phyloP scores from a whole-genome alignment of 2,797 vertebrate species.

The Hydrocynus forskahlii region DNA sequence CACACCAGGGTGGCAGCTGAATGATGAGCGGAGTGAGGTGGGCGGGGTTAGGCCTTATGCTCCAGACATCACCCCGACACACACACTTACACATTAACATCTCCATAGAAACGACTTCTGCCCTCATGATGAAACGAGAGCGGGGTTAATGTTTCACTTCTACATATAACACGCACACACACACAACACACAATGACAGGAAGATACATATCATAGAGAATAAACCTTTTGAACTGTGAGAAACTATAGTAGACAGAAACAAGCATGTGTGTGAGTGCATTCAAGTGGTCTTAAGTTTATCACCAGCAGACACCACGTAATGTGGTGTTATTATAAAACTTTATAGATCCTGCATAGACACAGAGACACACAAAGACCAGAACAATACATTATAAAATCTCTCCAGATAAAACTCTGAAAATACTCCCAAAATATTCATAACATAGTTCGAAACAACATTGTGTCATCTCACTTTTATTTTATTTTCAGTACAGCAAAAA shows the following conservation, averaged over 20 bases:
- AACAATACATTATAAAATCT: too few relatives aligned
- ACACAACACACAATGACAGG: conserved; percentile 22
- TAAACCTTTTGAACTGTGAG: conserved; percentile 2
- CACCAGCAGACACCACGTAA: too few relatives aligned
- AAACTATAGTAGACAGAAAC: too few relatives aligned
- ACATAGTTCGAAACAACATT: too few relatives aligned
- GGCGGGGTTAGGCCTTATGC: conserved; percentile 18
- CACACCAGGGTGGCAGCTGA: conserved; percentile 43
- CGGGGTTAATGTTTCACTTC: conserved; percentile 37
- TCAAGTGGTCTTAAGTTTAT: neutral
- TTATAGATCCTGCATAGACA: too few relatives aligned
- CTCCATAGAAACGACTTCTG: conserved; percentile 49
- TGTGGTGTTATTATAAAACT: too few relatives aligned
- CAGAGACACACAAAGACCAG: too few relatives aligned
- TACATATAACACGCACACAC: too few relatives aligned
- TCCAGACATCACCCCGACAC: conserved; percentile 38
- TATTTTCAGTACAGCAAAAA: too few relatives aligned
- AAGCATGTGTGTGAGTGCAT: neutral
- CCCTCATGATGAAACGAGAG: conserved; percentile 31
- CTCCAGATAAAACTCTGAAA: too few relatives aligned
- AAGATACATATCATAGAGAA: neutral
- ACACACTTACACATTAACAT: conserved; percentile 51
- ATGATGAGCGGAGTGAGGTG: conserved; percentile 19
- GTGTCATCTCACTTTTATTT: too few relatives aligned
- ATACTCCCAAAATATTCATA: too few relatives aligned